Evolutionary conservation across 2,888 invertebrate genomes (phyloP), one percentile per base, ranked within the genome.

Genomic region (Platynereis dumerilii): DNA sequence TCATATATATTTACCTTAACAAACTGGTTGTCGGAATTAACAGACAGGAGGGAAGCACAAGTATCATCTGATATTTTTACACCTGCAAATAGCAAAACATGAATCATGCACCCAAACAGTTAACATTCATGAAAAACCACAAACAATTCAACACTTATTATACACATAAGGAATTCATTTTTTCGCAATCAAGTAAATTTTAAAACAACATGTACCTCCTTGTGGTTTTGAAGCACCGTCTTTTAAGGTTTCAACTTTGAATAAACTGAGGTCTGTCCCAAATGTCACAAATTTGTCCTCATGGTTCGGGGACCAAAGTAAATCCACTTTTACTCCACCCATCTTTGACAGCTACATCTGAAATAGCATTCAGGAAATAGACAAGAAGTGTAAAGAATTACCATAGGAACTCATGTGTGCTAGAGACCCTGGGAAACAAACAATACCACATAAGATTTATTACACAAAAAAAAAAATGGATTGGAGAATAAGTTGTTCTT

Each of bases 231-330:
- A 24, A 1, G 58, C n/a, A 12, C 68, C 71, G 44, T 71, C 69
- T 52, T 61, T 70, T 24, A 62, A 87, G 27, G 92, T 89, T 87
- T 94, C 92, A 7, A 82, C 76, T 68, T 85, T 80, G 81, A 94
- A 95, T 59, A 96, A 86, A 83, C 89, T 91, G 80, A 96, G 91
- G 80, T 95, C 94, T 62, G 93, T 91, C 52, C 94, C 93, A 92
- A 94, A 94, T 58, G 93, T 91, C 71, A 95, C 89, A 80, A 95
- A 95, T 64, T 80, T 76, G 77, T 94, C 89, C 1, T 86, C 85
- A 72, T 88, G 87, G 63, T 90, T 88, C 0, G 94, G 94, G 34
- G 94, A 92, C 95, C 95, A 96, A 78, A 91, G 89, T 42, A 94
- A 89, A 78, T 95, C 94, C 71, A 91, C 53, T 57, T 70, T 70